phyloP scores from a whole-genome alignment of 2,797 vertebrate genomes.

The Dallia pectoralis region DNA sequence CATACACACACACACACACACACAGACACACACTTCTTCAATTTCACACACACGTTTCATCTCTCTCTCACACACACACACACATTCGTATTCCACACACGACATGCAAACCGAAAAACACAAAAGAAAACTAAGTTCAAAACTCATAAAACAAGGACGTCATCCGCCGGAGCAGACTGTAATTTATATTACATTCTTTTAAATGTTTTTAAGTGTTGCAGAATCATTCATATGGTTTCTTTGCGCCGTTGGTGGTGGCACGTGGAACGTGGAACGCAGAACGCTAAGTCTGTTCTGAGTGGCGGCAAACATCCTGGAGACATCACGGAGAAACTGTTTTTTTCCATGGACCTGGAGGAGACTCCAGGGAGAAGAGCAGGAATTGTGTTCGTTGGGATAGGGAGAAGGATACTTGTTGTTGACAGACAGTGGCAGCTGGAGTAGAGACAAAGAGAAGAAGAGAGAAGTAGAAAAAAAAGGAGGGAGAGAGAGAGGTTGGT shows the following conservation, averaged over 20 bases:
- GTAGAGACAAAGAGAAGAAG: neutral
- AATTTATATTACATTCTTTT: constrained; percentile 71
- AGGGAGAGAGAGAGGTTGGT: constrained; percentile 34
- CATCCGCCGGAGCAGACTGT: constrained; percentile 57
- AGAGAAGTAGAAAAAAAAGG: neutral
- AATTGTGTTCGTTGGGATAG: constrained; percentile 37
- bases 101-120: constrained; percentile 61
- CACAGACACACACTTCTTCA: neutral
- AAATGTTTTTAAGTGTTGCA: constrained; percentile 57
- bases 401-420: constrained; percentile 41
- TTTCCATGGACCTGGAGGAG: constrained; percentile 31
- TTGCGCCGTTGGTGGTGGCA: constrained; percentile 28
- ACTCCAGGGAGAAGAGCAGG: constrained; percentile 40
- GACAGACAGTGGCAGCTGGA: constrained; percentile 66
- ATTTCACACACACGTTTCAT: neutral
- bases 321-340: constrained; percentile 25
- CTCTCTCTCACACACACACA: constrained; percentile 6
- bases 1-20: constrained; percentile 29
- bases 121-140: constrained; percentile 38
- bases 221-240: constrained; percentile 55
- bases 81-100: constrained; percentile 48
- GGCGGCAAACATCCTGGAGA: constrained; percentile 27
- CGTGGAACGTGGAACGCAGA: constrained; percentile 26
- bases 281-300: constrained; percentile 33
- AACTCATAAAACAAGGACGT: constrained; percentile 48